Evolutionary conservation across 2,113 vertebrate species (phyloP), one percentile per base, ranked within the genome.

Genomic region (Okapia johnstoni): DNA sequence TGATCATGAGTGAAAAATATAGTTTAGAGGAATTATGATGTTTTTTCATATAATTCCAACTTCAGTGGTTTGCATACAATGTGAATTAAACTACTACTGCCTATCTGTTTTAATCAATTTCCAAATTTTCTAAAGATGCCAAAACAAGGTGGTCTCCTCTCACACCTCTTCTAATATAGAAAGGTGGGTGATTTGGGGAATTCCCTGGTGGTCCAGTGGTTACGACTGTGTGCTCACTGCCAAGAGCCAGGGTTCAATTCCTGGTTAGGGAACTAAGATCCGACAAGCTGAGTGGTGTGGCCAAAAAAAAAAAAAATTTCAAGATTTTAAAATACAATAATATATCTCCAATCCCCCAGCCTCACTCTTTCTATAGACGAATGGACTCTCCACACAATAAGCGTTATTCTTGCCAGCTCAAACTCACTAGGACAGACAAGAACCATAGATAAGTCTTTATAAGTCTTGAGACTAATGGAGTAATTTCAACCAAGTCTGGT

Each of bases 401-500:
- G 21, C 55, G 95, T 50, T 96, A 80, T 21, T 98, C 76, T 91
- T 97, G 92, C 87, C 95, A 98, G 84, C 58, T 70, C 88, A 77
- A 92, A 90, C 55, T 97, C 89, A 88, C 63, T 58, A 61, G 96
- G 97, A 48, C 70, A 92, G 96, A 97, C 84, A 91, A 98, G 86
- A 80, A 88, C 40, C 76, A 96, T 5, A 66, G 80, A 83, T 54
- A 36, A 89, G 61, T 63, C 54, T 97, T 98, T 98, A 98, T 77
- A 70, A 94, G 36, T 70, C 91, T 77, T 58, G 91, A 96, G 97
- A 98, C 87, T 97, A 90, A 98, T 26, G 79, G 21, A 95, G 36
- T 96, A 95, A 96, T 97, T 98, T 97, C 98, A 98, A 98, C 87
- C 96, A 97, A 98, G 92, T 1, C 96, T 98, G 40, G 94, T 85